Evolutionary conservation across 2,888 invertebrate species (phyloP), one percentile per base, ranked within the genome.

Genomic region (Orthosia incerta): DNA sequence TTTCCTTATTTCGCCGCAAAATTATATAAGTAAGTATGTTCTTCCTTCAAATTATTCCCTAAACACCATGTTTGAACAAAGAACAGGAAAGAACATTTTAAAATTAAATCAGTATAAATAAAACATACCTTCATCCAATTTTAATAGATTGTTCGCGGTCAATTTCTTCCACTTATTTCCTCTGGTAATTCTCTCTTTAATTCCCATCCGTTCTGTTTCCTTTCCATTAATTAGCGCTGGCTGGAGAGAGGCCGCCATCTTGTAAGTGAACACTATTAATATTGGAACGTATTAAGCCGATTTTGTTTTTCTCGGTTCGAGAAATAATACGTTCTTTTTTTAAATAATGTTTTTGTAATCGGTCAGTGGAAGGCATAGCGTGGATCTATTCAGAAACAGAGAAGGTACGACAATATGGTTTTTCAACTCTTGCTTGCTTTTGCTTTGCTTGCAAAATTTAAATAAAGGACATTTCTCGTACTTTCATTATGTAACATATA

Each of bases 151-250:
- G 72, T 68, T 72, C 56, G 73, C 67, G 83, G 83, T 79, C 60
- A 60, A 80, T 79, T 68, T 59, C 65, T 53, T n/a, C 63, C 63
- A 63, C 31, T 72, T 78, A 64, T 67, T 72, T 71, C 59, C 63
- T 67, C 48, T 55, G 55, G 59, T 82, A 63, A 71, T 64, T 72
- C 39, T 53, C 65, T 76, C 71, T 82, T 64, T 55, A 82, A 77
- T 66, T 39, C 59, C 15, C 39, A 12, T 1, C 39, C 56, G 68
- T 68, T 53, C 64, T 79, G 83, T 79, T 80, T 79, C 80, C 80
- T 73, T 83, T 80, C 51, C 73, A 80, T 80, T 83, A 79, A 80
- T 80, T 69, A 80, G 20, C 73, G 62, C 59, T 45, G 51, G 9
- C 56, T 57, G 46, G 51, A 51, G 64, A 59, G 20, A 55, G 63